These are phyloP conservation scores for Chelon labrosus DNA, from an alignment of 2,797 vertebrate genomes.

Conservation along the genomic window DNA sequence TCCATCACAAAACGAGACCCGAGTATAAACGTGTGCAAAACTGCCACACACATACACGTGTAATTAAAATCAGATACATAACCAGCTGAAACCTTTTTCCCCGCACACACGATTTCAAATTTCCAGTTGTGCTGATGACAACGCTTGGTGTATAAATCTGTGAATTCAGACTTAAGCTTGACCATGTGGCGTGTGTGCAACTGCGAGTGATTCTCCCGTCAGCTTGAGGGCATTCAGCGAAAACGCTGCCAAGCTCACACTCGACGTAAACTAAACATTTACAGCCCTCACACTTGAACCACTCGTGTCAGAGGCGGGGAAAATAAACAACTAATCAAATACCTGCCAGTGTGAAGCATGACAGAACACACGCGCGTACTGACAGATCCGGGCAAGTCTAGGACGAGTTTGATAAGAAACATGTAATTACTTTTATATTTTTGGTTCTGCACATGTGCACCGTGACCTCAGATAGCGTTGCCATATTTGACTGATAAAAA, in stretches of 20 bases:
- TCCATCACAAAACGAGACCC: not conserved
- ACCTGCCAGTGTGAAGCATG: slow-evolving; percentile 41
- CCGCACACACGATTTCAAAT: not conserved
- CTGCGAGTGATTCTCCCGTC: slow-evolving; percentile 52
- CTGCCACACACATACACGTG: slow-evolving; percentile 4
- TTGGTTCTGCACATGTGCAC: not conserved
- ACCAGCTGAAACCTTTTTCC: not conserved
- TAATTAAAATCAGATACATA: not conserved
- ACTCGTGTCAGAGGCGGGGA: slow-evolving; percentile 66
- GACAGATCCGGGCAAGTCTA: slow-evolving; percentile 9
- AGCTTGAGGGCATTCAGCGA: slow-evolving; percentile 44
- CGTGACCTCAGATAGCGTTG: not conserved
- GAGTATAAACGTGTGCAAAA: slow-evolving; percentile 1
- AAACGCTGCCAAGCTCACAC: slow-evolving; percentile 68
- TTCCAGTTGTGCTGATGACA: slow-evolving; percentile 25
- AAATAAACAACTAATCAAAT: slow-evolving; percentile 81
- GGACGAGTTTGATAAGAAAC: slow-evolving; percentile 15
- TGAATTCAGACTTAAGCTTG: slow-evolving; percentile 22
- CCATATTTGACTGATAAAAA: slow-evolving; percentile 5
- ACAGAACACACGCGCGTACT: slow-evolving; percentile 26
- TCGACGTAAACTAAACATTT: slow-evolving; percentile 78
- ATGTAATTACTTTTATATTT: slow-evolving; percentile 5
- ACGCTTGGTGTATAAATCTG: slow-evolving; percentile 24
- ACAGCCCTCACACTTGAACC: slow-evolving; percentile 72
- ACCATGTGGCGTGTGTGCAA: slow-evolving; percentile 46